These are phyloP conservation scores for Amblyopsis hoosieri DNA, from an alignment of 2,797 vertebrate species.

Conservation along the genomic window DNA sequence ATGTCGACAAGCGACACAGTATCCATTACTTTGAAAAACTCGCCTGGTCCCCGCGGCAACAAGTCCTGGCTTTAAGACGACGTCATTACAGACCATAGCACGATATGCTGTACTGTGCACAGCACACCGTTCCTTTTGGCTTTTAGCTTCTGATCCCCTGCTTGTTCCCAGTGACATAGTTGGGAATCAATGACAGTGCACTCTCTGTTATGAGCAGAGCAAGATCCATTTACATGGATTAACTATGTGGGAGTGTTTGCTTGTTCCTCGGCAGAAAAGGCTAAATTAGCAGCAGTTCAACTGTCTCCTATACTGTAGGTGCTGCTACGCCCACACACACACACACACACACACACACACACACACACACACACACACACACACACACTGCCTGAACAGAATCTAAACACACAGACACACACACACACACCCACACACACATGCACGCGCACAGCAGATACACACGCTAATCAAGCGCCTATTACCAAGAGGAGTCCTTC, in stretches of 20 bases:
- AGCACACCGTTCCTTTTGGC: constrained; percentile 7
- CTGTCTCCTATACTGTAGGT: constrained; percentile 19
- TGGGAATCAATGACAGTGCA: constrained; percentile 42
- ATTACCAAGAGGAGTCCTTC: constrained; percentile 58
- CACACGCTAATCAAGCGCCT: constrained; percentile 58
- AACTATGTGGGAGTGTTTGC: constrained; percentile 20
- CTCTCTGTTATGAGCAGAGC: constrained; percentile 21
- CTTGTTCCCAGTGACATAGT: constrained; percentile 55
- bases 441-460: constrained; percentile 47
- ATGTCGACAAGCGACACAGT: no score
- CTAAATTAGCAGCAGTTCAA: constrained; percentile 52
- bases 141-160: constrained; percentile 38
- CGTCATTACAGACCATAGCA: constrained; percentile 9
- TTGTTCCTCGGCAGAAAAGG: constrained; percentile 27
- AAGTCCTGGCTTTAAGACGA: constrained; percentile 10
- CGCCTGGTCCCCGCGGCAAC: no score
- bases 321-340: constrained; percentile 7
- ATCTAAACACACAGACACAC: constrained; percentile 7
- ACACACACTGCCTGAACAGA: constrained; percentile 9
- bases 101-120: no score
- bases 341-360: constrained; percentile 24
- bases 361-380: constrained; percentile 13
- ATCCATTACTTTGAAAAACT: no score
- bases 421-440: constrained; percentile 16
- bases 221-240: constrained; percentile 49